Evolutionary conservation across 2,797 vertebrate species (phyloP), one percentile per base, ranked within the genome.

Genomic region (Schizopygopsis malacanthus): DNA sequence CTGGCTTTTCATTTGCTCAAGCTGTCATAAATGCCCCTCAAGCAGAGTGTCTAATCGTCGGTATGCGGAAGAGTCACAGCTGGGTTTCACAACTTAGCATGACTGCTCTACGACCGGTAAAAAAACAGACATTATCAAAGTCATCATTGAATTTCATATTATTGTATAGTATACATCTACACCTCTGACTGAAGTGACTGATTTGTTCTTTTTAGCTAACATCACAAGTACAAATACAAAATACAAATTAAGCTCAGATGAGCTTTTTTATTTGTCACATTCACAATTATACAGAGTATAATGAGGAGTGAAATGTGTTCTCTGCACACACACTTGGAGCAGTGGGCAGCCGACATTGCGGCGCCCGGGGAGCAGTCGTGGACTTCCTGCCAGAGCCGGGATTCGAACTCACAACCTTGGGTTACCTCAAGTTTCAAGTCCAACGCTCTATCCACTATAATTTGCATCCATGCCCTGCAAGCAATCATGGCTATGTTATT

Each of bases 81-180:
- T 85, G 72, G 81, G 82, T 78, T 87, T 87, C 82, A 88, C 82
- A 37, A 84, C 87, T 88, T 89, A 89, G 71, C 85, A 82, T 76
- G 72, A 82, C 67, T 72, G 81, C 61, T 67, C 28, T 13, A 71
- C 83, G 54, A 67, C 81, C 52, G 86, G 81, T 84, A 87, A 85
- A 84, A 84, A 63, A 85, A 59, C 10, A 73, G 54, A 22, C 1
- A 13, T 25, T 70, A 71, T 69, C 37, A 28, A 61, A 43, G 50
- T 25, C n/a, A 45, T 22, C 10, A 25, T 13, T 2, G 54, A 76
- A 73, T 7, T 37, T 37, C 37, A 22, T 75, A 10, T 33, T 33
- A 75, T 3, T 50, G 47, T 4, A 75, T 2, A 52, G 9, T 18
- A 50, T 16, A 43, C 10, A 73, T 28, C 15, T 45, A 43, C 7